phyloP scores from a whole-genome alignment of 2,113 vertebrate genomes.

The Urocynchramus pylzowi region DNA sequence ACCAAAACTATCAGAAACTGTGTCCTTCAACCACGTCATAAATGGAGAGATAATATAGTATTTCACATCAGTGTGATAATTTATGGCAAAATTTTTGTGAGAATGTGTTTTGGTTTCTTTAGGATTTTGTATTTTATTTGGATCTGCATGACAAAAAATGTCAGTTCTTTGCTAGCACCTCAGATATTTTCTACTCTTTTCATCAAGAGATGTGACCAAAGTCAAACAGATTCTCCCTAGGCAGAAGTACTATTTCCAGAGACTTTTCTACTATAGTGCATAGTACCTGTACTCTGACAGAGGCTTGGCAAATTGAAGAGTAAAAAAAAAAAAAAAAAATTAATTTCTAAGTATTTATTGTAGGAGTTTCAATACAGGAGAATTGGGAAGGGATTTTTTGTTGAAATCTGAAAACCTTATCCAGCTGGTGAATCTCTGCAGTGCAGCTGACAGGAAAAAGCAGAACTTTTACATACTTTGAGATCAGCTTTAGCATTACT shows the following conservation, averaged over 20 bases:
- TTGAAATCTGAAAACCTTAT: neutral
- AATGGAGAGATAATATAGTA: neutral
- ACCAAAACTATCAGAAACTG: neutral
- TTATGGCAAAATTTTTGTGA: neutral
- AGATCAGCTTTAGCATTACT: neutral
- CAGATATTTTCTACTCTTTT: neutral
- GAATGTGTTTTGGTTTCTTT: neutral
- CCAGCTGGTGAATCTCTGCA: neutral
- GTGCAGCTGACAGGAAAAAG: neutral
- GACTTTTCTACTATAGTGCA: neutral
- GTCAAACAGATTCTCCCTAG: neutral
- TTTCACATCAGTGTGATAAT: neutral
- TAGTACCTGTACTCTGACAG: neutral
- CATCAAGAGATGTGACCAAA: neutral
- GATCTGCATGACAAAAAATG: neutral
- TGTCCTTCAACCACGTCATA: neutral
- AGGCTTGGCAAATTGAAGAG: neutral
- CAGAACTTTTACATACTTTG: neutral
- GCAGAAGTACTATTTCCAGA: neutral
- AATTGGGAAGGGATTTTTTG: neutral
- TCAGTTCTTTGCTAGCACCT: neutral
- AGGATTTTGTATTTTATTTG: neutral
- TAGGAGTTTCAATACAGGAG: neutral
- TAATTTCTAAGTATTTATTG: neutral
- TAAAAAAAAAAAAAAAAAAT: neutral